These are phyloP conservation scores for Nothobranchius furzeri DNA, from an alignment of 2,113 vertebrate genomes.

Conservation along the genomic window DNA sequence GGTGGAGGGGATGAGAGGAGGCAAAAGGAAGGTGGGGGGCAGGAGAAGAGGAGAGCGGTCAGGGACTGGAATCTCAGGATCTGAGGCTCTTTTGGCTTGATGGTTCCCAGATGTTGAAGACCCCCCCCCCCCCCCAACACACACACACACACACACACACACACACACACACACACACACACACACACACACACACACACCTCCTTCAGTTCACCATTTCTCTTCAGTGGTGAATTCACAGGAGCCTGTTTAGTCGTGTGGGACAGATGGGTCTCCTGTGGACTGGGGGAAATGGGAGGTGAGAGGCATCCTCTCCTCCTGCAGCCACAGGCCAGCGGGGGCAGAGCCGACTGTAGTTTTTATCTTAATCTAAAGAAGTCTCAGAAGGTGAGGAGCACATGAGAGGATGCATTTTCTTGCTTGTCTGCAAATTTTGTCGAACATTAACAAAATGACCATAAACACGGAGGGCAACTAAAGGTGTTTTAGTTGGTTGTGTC, in stretches of 20 bases:
- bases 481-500: background rate
- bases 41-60: constrained; percentile 52
- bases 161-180: too few species aligned
- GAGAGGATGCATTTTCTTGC: constrained; percentile 1
- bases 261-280: constrained; percentile 77
- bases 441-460: too few species aligned
- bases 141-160: too few species aligned
- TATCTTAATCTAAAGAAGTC: constrained; percentile 33
- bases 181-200: constrained; percentile 3
- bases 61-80: constrained; percentile 73
- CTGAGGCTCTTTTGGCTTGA: constrained; percentile 76
- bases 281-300: constrained; percentile 72
- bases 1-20: constrained; percentile 43
- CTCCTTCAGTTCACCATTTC: constrained; percentile 51
- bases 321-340: constrained; percentile 60
- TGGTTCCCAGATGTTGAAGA: constrained; percentile 85
- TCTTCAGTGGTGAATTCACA: constrained; percentile 70
- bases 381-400: constrained; percentile 1
- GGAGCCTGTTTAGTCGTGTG: constrained; percentile 71
- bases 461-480: too few species aligned
- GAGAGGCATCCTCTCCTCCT: constrained; percentile 61
- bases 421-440: background rate
- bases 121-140: constrained; percentile 50
- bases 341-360: constrained; percentile 55
- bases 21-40: constrained; percentile 31